Base-by-base conservation (phyloP, 2,113 vertebrate genomes). In the Emydura subglobosa region DNA sequence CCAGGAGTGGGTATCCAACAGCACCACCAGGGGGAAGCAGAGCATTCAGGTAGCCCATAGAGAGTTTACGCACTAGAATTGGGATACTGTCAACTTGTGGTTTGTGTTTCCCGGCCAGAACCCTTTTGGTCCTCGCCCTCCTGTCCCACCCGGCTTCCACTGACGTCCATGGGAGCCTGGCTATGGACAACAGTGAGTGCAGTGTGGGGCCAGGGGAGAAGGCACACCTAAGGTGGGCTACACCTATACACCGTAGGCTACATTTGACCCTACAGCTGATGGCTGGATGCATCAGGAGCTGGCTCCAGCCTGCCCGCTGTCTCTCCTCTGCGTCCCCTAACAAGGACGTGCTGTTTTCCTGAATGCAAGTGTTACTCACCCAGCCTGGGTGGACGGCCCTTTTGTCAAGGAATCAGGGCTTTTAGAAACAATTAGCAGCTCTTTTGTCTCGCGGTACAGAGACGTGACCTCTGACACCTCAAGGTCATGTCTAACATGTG, bases 401-500 rank as follows among this genome's bases (percentile, higher is more conserved):
- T 53, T 94, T 42, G 34, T 91, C 51, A 91, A 78, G 76, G 7
- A 89, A 87, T 68, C 4, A 39, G 6, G 65, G n/a, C 91, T 90
- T 96, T 89, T 55, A 68, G 31, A 47, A 96, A 94, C 22, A 88
- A 49, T 65, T 86, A 87, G 19, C 8, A 82, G 76, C 29, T 74
- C 59, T 76, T 27, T 50, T 81, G 31, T 55, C 55, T 85, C 21
- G 7, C 6, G n/a, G 44, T 83, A 87, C n/a, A 85, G 12, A 85
- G 2, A 51, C 5, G 25, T 55, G 90, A n/a, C 80, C 87, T 91
- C 82, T 68, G 44, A 86, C 54, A 88, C 53, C 91, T 92, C 49
- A 78, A 65, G 82, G 34, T 55, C 82, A 82, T 9, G 54, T 92
- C 72, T 90, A 31, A 68, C 50, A 92, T 51, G 76, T 22, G 88